Evolutionary conservation across 1,140 invertebrate species (phyloP), one percentile per base, ranked within the genome.

Genomic region (Caenorhabditis brenneri): DNA sequence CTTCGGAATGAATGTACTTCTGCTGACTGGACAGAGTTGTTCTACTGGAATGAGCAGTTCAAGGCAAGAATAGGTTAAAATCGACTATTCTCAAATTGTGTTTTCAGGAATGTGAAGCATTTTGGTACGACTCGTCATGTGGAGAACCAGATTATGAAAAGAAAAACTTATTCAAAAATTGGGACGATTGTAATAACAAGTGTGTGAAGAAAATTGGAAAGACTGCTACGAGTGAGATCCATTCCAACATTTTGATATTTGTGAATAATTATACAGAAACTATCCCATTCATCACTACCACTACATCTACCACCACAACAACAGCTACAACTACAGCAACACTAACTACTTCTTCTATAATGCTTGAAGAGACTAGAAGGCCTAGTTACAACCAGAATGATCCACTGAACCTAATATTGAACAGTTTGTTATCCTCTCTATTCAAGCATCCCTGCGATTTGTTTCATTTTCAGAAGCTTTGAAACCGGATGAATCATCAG

Each of bases 21-120:
- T 6, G 79, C 48, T 16, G 48, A 80, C n/a, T 80, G 79, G 79
- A 55, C 29, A 12, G 79, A 80, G 12, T 19, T 80, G 22, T 80
- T 42, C 27, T 80, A 80, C 31, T 80, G 51, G 48, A 80, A 53
- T 58, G 48, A 22, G 12, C 48, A 55, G 19, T 80, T 80, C 24
- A 80, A 80, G 48, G 78, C 48, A 16, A n/a, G 22, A 33, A 1
- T 29, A 16, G 7, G 39, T 69, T 36, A 69, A 69, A 5, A n/a
- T 29, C 6, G 12, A 0, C 55, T 0, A 69, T 2, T 19, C 1
- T 19, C 15, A 36, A 16, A 0, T 19, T 27, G 36, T 27, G 46
- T 22, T 79, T 79, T 49, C n/a, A 79, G 78, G 79, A 80, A 33
- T 80, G 79, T 29, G 79, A 80, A 53, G 48, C 79, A 31, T 80